Percentiles rank a stretch among this genome's conserved stretches.
These are phyloP conservation scores for Scotopteryx bipunctaria DNA, from an alignment of 2,888 invertebrate genomes.

Conservation along the genomic window DNA sequence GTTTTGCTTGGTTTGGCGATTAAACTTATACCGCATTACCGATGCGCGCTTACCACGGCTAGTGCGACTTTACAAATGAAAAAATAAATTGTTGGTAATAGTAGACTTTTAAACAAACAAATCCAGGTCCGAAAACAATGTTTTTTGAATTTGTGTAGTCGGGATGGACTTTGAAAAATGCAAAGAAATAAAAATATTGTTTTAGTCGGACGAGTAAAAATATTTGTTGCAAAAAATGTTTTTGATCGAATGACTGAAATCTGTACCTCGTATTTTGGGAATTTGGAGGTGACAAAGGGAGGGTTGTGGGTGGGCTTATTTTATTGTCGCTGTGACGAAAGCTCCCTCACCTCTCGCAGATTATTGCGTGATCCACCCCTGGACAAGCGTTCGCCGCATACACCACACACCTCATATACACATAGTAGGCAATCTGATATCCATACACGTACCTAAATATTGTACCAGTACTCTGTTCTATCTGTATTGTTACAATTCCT, in stretches of 20 bases:
- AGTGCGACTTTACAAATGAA: not conserved
- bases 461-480: not conserved
- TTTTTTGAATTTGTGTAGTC: conserved; percentile 2
- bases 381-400: conserved; percentile 21
- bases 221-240: conserved; percentile 21
- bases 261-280: conserved; percentile 17
- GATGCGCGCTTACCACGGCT: not conserved
- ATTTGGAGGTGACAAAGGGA: conserved; percentile 36
- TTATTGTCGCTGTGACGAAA: conserved; percentile 44
- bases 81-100: not conserved
- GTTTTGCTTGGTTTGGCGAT: conserved; percentile 23
- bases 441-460: not conserved
- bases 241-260: conserved; percentile 10
- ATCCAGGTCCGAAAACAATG: conserved; percentile 6
- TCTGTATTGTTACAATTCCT: not conserved
- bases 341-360: conserved; percentile 44
- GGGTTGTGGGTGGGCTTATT: conserved; percentile 15
- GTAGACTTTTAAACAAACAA: not conserved
- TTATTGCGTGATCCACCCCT: conserved; percentile 46
- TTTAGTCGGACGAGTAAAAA: conserved; percentile 15
- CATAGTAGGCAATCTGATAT: not conserved
- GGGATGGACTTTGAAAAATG: conserved; percentile 2
- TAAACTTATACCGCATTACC: conserved; percentile 8
- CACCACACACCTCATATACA: not conserved
- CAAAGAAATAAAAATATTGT: conserved; percentile 16